phyloP scores from a whole-genome alignment of 2,113 vertebrate genomes.

The Phaethornis superciliosus region DNA sequence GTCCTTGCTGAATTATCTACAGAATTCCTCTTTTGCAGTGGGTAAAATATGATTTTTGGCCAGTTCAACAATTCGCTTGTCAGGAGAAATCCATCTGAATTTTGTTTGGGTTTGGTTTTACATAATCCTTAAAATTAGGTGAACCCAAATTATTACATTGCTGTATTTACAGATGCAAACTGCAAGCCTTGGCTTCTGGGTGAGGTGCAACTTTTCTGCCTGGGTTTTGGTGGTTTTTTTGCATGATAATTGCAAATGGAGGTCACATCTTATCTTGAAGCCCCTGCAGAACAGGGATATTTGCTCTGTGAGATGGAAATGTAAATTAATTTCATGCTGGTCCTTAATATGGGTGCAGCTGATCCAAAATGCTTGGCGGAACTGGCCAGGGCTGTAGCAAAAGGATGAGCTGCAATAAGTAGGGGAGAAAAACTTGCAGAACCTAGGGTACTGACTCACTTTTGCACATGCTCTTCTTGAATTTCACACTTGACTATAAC shows the following conservation, averaged over 20 bases:
- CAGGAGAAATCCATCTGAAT: background rate
- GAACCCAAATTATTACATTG: rapidly evolving
- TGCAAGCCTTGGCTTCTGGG: background rate
- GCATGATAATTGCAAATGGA: background rate
- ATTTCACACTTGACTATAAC: background rate
- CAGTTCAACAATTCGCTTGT: background rate
- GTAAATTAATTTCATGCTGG: background rate
- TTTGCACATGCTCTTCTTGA: background rate
- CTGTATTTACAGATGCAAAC: background rate
- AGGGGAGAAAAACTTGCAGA: background rate
- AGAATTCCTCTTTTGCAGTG: background rate
- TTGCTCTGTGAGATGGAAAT: background rate
- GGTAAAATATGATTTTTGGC: background rate
- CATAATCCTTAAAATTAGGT: background rate
- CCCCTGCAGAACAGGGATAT: background rate
- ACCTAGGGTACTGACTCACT: background rate
- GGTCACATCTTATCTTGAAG: background rate
- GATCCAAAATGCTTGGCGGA: background rate
- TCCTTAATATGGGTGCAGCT: background rate
- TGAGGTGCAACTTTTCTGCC: background rate
- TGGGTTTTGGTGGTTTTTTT: background rate
- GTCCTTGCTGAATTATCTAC: background rate
- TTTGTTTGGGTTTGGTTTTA: background rate
- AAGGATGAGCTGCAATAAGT: background rate
- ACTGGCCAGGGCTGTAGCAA: background rate